Evolutionary conservation across 2,888 invertebrate genomes (phyloP).

Genomic region (Sceliomorpha sp.): DNA sequence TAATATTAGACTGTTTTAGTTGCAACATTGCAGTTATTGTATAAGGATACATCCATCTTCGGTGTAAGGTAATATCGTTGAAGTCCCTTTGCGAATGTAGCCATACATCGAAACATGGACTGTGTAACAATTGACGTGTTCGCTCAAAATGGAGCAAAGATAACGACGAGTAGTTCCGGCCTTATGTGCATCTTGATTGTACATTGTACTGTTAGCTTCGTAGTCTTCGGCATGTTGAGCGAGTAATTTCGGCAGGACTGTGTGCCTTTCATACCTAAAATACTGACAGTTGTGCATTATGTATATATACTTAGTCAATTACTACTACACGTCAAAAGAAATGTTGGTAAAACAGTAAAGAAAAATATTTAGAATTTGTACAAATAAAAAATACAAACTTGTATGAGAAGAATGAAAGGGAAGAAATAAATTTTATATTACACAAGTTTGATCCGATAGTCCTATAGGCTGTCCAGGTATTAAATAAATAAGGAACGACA

Average conservation of each 20-base stretch:
- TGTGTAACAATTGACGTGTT: constrained; percentile 92
- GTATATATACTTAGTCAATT: constrained; percentile 14
- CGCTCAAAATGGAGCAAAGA: constrained; percentile 87
- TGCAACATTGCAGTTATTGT: no score
- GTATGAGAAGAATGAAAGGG: no score
- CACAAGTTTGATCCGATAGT: no score
- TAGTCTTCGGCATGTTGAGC: constrained; percentile 94
- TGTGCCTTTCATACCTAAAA: constrained; percentile 94
- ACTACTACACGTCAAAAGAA: no score
- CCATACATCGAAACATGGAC: constrained; percentile 95
- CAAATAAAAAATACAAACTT: no score
- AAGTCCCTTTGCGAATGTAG: constrained; percentile 86
- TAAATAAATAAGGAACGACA: no score
- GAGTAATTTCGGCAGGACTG: constrained; percentile 95
- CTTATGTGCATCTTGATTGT: constrained; percentile 93
- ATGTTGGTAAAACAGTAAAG: no score
- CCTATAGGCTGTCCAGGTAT: no score
- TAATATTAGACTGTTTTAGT: no score
- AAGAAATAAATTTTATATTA: no score
- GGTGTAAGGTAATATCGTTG: constrained; percentile 91
- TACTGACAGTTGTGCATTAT: constrained; percentile 69
- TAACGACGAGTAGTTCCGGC: constrained; percentile 93
- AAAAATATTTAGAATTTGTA: no score
- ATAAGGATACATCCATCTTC: constrained; percentile 97
- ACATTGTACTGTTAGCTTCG: constrained; percentile 91